Evolutionary conservation across 35 echinoderm and acorn worm genomes (phyloP), one percentile per base, ranked within the genome.

Genomic region (Anneissia japonica): DNA sequence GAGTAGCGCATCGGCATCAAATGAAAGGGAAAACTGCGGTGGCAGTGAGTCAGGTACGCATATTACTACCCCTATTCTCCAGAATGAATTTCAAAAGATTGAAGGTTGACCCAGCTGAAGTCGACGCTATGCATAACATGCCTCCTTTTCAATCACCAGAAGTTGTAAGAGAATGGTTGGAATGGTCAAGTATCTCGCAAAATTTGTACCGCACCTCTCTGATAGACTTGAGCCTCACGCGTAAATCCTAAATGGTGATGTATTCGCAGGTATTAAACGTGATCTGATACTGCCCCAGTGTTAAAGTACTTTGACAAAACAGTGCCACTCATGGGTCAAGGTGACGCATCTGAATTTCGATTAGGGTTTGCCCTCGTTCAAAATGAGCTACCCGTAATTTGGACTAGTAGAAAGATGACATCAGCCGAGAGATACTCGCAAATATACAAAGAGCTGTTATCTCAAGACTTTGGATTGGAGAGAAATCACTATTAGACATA

Each of bases 401-500:
- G 86, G 92, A n/a, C n/a, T n/a, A n/a, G n/a, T 43, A 13, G 84
- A 87, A 88, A 88, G 31, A 56, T 87, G 21, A 90, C 88, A 31
- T 29, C 77, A 31, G 84, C 88, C 41, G 79, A 90, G 75, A 82
- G 37, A 12, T 94, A 90, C 32, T 87, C 84, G 1, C 84, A 94
- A 73, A 94, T 90, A 32, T n/a, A n/a, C n/a, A n/a, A n/a, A n/a
- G 92, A 94, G 31, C 38, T 93, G 7, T 37, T 89, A 21, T 74
- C 89, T 19, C 82, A 85, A 72, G 72, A 81, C 23, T 91, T 91
- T 17, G 84, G 84, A 17, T 29, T 96, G 9, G 79, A 96, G 36
- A 55, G 83, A 12, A 90, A 96, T 34, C 93, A 96, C 78, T 19
- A 83, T 26, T 96, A 89, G 46, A 38, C 46, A 17, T 96, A 96